Conservation (phyloP, 2,113 vertebrate species). For the Panthera uncia region DNA sequence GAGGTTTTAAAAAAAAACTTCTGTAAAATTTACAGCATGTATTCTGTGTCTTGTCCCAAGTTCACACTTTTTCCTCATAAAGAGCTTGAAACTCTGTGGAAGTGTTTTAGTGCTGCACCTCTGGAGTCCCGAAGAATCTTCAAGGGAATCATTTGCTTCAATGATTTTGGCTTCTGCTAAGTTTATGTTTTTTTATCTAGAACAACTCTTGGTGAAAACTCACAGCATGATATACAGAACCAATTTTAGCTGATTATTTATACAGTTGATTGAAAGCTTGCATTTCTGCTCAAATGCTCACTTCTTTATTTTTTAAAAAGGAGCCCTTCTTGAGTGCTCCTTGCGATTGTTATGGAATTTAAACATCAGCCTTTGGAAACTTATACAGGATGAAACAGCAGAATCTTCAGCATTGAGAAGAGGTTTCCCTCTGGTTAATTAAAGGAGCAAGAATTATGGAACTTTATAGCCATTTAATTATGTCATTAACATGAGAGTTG, state of each 20-base stretch:
- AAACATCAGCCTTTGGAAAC: background rate
- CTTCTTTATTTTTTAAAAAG: background rate
- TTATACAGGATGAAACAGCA: background rate
- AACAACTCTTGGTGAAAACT: background rate
- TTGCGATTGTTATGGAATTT: background rate
- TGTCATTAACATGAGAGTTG: background rate
- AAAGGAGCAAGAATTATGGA: constrained; percentile 32
- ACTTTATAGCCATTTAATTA: constrained; percentile 49
- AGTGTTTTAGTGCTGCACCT: background rate
- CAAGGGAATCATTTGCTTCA: background rate
- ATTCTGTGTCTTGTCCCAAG: background rate
- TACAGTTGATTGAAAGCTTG: background rate
- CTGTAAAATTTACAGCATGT: background rate
- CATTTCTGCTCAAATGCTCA: background rate
- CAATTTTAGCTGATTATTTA: background rate
- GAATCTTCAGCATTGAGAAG: background rate
- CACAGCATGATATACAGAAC: background rate
- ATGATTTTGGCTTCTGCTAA: constrained; percentile 17
- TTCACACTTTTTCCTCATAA: background rate
- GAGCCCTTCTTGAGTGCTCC: background rate
- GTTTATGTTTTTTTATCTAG: constrained; percentile 10
- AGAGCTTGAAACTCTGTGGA: background rate
- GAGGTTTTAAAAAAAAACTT: background rate
- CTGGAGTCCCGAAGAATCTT: background rate
- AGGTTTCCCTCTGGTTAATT: constrained; percentile 49